phyloP scores from a whole-genome alignment of 2,797 vertebrate species.

The Pterois miles region DNA sequence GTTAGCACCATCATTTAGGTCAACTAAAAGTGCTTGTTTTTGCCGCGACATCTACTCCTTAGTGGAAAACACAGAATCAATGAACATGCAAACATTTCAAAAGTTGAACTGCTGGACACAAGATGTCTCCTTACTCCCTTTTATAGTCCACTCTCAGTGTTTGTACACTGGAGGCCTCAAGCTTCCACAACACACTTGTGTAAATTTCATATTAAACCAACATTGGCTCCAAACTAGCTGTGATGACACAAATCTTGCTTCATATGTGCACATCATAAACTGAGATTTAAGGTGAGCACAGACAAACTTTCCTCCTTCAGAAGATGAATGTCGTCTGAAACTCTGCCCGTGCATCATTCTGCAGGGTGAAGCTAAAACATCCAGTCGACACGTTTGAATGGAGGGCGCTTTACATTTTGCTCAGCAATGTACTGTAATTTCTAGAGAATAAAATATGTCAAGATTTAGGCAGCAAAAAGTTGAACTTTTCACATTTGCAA shows the following conservation, averaged over 20 bases:
- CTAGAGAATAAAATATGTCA: not conserved
- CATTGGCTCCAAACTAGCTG: not conserved
- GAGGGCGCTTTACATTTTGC: not conserved
- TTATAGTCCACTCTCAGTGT: not conserved
- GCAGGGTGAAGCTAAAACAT: not conserved
- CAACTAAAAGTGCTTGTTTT: too few relatives aligned
- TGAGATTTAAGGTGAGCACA: slow-evolving; percentile 23
- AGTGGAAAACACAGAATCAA: not conserved
- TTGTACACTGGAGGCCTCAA: not conserved
- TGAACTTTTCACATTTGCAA: not conserved
- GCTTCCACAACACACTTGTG: not conserved
- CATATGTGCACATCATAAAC: not conserved
- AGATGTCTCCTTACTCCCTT: not conserved
- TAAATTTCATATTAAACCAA: not conserved
- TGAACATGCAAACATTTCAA: not conserved
- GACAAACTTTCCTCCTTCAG: not conserved
- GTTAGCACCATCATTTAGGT: too few relatives aligned
- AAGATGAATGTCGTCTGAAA: not conserved
- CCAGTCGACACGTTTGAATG: not conserved
- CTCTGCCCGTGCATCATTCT: not conserved
- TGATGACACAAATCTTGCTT: slow-evolving; percentile 6
- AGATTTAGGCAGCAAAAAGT: not conserved
- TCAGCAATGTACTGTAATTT: not conserved
- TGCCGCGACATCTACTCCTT: not conserved
- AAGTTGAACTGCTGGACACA: not conserved